Base-by-base conservation (phyloP, 2,888 invertebrate genomes). In the Cantharis nigra region DNA sequence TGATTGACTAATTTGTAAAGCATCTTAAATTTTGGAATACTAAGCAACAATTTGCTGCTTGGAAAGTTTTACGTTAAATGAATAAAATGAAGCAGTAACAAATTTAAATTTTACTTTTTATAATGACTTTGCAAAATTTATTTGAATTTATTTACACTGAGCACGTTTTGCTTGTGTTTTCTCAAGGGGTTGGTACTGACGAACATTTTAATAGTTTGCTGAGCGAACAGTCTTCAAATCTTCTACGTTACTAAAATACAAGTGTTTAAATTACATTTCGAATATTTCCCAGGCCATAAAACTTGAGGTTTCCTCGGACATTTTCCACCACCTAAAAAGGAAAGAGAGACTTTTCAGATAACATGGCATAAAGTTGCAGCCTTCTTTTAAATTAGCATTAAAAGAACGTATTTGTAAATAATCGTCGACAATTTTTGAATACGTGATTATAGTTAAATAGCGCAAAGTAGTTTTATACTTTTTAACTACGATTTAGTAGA, bases 171-270 rank as follows among this genome's bases (percentile, higher is more conserved):
- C 71, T 30, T 63, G 63, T 76, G 72, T 77, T 77, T 77, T 73
- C 76, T 76, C 76, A 72, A 73, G 78, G 76, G 76, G 77, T 78
- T 77, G 75, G 71, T 74, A 71, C 69, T 78, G 78, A 80, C 77
- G 80, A 78, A 75, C 78, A 71, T 80, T 78, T 80, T 80, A 80
- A 80, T 80, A 78, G 80, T 77, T 73, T 71, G 76, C 70, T 73
- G 78, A 78, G 62, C 62, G 76, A 14, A 65, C 65, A 65, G 65
- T 70, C 63, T 70, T 77, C 69, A 77, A 77, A 73, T 69, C 69
- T 67, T 20, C 67, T 69, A 76, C 76, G 76, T 69, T 72, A 33
- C 72, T 72, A 70, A 72, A 76, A 76, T 76, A 76, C 76, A 76
- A 76, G 76, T 76, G 76, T 69, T 72, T 76, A 76, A 76, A 76